Base-by-base conservation (phyloP, 2,113 vertebrate genomes). In the Thamnophis sirtalis region DNA sequence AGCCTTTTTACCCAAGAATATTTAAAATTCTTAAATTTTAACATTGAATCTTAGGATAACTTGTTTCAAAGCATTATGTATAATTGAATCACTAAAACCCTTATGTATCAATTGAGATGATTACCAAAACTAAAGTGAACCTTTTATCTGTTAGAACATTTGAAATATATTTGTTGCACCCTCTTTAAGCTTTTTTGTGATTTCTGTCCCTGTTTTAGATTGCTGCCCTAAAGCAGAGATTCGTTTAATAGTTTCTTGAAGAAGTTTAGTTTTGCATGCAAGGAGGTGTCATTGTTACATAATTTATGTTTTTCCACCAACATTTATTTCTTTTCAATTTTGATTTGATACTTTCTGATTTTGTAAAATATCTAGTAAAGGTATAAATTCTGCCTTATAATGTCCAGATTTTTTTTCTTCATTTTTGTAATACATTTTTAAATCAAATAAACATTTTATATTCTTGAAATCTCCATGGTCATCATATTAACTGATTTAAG, bases 391-490 rank as follows among this genome's bases (percentile, higher is more conserved):
- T 54, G 24, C 1, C 26, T 85, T 56, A 48, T 8, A 38, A 21
- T 43, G 17, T 26, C 7, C 6, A 43, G 43, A 43, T 2, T 49
- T 73, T 22, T 10, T 50, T 5, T 26, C 49, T 21, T 10, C 58
- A 73, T 80, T 80, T 91, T 89, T 89, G 48, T 89, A 85, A 85
- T 24, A 60, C 7, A 55, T 28, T 53, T 60, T 87, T 68, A 43
- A 43, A 73, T 21, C 33, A 85, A 89, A 85, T 38, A 92, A 92
- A 85, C 3, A 50, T 85, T 89, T 92, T 89, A 92, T 92, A 63
- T 51, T 89, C 73, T 58, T 89, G 4, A 89, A 89, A 89, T 89
- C 38, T 89, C 10, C 38, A 84, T 26, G 1, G 24, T 21, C 13
- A 49, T 50, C 5, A 22, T 38, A 26, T 84, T 60, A 43, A 91